Conservation (phyloP, 2,888 invertebrate species). For the Macrophya annulata region DNA sequence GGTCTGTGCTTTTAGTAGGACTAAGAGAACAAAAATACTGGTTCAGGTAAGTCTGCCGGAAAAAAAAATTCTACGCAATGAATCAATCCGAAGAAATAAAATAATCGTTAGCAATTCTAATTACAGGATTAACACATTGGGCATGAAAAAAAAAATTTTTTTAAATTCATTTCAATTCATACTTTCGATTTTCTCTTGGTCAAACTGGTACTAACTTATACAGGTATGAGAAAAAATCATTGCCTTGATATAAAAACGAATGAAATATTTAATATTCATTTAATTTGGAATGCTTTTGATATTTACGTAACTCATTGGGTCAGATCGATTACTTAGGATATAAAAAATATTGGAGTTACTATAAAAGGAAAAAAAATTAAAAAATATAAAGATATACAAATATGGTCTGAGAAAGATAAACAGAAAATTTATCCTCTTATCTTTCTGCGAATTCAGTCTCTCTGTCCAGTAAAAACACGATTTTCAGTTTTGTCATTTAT, state of each 20-base stretch:
- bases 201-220: neutral
- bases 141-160: neutral
- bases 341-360: neutral
- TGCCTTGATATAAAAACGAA: neutral
- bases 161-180: neutral
- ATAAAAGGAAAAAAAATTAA: neutral
- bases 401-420: slow-evolving; percentile 1
- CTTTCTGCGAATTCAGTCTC: neutral
- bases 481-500: neutral
- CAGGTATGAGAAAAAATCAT: neutral
- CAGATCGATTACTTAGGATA: neutral
- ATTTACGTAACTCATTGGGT: neutral
- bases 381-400: neutral
- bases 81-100: neutral
- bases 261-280: neutral
- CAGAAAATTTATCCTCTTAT: slow-evolving; percentile 1
- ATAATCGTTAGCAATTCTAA: neutral
- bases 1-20: slow-evolving; percentile 34
- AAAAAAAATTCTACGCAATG: neutral
- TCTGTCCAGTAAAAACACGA: neutral
- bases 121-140: neutral
- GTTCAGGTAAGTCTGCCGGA: neutral
- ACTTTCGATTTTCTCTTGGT: neutral
- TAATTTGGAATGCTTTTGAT: neutral
- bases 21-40: slow-evolving; percentile 33